These are phyloP conservation scores for Piscicola geometra DNA, from an alignment of 2,888 invertebrate genomes.

Conservation along the genomic window DNA sequence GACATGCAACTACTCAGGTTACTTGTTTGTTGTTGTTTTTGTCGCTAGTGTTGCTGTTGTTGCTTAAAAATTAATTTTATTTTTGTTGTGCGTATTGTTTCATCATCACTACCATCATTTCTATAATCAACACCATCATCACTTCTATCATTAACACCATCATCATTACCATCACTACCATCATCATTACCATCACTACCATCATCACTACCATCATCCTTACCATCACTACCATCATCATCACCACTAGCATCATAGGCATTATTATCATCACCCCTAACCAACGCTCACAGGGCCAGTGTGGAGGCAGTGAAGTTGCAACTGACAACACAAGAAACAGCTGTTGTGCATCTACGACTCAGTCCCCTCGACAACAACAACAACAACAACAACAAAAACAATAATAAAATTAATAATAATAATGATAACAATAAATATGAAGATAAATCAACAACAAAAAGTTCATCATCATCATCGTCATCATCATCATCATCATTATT, in stretches of 20 bases:
- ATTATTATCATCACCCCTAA: no score
- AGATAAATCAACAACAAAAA: neutral
- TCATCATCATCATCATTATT: neutral
- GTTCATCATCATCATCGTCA: neutral
- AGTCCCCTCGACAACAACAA: constrained; percentile 46
- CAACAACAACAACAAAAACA: neutral
- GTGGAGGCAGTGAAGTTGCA: constrained; percentile 34
- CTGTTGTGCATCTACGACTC: constrained; percentile 50
- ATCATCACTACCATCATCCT: no score
- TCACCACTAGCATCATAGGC: no score
- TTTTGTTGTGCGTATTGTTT: no score
- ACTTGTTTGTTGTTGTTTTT: constrained; percentile 45
- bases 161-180: no score
- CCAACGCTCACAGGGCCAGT: no score
- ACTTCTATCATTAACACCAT: neutral
- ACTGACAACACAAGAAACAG: constrained; percentile 48
- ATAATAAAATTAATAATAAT: constrained; percentile 21
- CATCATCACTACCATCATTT: no score
- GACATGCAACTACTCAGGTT: constrained; percentile 56
- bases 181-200: no score
- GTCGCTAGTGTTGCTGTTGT: neutral
- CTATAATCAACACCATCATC: no score
- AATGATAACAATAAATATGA: no score
- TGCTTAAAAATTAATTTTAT: no score
- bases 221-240: no score